Conservation (phyloP, 2,113 vertebrate species). For the Mugil cephalus region DNA sequence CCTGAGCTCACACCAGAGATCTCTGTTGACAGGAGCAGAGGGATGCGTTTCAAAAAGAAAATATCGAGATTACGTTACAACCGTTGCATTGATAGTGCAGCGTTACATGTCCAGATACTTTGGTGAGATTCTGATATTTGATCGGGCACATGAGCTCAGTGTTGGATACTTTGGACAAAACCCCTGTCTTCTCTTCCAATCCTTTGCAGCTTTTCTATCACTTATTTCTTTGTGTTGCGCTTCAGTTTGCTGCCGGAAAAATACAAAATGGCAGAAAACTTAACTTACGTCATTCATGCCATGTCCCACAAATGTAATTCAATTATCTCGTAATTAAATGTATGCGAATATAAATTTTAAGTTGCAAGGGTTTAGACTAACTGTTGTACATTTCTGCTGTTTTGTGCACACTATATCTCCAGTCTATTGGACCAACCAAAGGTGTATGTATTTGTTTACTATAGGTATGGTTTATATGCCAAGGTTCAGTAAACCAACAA, state of each 20-base stretch:
- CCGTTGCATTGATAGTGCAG: neutral
- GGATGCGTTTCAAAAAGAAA: neutral
- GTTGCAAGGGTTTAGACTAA: neutral
- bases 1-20: conserved; percentile 92
- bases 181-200: neutral
- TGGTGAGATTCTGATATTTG: neutral
- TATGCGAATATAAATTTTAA: too few species aligned
- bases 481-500: too few species aligned
- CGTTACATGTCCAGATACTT: neutral
- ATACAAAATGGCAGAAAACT: too few species aligned
- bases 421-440: neutral
- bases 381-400: too few species aligned
- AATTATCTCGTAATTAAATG: too few species aligned
- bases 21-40: conserved; percentile 82
- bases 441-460: neutral
- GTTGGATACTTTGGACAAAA: neutral
- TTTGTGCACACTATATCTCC: neutral
- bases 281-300: too few species aligned
- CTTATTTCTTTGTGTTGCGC: neutral
- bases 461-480: too few species aligned
- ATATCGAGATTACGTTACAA: neutral
- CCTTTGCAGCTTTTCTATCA: too few species aligned
- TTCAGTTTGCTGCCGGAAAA: neutral
- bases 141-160: neutral
- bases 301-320: too few species aligned